Conservation (phyloP, 1,140 invertebrate genomes). For the Lordiphosa stackelbergi region DNA sequence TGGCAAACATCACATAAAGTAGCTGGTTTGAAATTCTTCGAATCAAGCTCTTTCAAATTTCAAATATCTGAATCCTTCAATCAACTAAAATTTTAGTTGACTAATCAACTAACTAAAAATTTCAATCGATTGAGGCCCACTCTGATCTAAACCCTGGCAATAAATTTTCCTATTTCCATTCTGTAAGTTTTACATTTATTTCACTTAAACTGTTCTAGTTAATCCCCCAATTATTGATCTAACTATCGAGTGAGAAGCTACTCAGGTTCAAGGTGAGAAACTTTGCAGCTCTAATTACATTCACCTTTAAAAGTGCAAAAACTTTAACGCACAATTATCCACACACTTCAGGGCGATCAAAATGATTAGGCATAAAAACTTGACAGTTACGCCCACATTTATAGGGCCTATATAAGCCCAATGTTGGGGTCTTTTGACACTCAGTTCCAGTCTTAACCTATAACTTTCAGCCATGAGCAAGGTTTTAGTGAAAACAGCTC, state of each 20-base stretch:
- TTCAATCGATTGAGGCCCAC: no score
- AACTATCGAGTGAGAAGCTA: conserved; percentile 12
- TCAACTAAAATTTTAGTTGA: no score
- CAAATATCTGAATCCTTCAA: no score
- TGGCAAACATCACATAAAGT: no score
- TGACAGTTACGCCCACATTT: conserved; percentile 35
- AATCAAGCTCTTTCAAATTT: no score
- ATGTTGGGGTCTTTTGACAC: background rate
- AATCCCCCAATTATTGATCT: no score
- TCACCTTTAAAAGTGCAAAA: conserved; percentile 23
- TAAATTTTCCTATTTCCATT: no score
- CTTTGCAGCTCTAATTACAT: conserved; percentile 54
- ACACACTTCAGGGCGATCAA: conserved; percentile 47
- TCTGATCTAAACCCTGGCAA: no score
- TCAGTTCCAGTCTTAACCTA: conserved; percentile 21
- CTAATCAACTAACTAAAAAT: no score
- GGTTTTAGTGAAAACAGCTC: conserved; percentile 1
- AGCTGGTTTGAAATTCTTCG: no score
- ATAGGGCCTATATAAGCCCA: conserved; percentile 36
- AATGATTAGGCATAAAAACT: conserved; percentile 62
- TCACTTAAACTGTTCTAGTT: no score
- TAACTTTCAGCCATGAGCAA: conserved; percentile 18
- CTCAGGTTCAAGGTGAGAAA: conserved; percentile 37
- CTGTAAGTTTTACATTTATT: no score
- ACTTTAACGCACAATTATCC: conserved; percentile 71